Percentiles rank a stretch among this genome's conserved stretches.
Evolutionary conservation across 1,140 invertebrate species (phyloP).

Genomic region (Platorchestia sp.): DNA sequence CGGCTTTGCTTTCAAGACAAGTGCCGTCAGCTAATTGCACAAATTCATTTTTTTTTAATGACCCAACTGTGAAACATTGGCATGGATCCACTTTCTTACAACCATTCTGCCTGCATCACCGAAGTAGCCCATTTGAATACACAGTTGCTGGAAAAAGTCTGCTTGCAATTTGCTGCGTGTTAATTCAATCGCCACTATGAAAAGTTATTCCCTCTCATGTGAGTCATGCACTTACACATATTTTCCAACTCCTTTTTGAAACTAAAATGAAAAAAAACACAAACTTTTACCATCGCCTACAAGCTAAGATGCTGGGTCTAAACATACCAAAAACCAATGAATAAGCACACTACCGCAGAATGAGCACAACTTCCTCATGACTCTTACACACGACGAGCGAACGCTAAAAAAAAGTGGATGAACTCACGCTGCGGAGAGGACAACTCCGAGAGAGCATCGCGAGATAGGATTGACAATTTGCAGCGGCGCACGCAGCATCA

Average conservation of each 20-base stretch:
- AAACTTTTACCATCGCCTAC: neutral
- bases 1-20: no score
- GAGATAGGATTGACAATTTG: neutral
- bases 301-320: neutral
- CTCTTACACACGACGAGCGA: no score
- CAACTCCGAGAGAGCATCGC: neutral
- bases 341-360: no score
- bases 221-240: neutral
- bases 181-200: neutral
- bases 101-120: neutral
- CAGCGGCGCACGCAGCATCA: neutral
- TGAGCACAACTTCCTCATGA: no score
- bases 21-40: no score
- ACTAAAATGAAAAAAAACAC: neutral
- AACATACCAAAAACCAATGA: neutral
- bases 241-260: neutral
- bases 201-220: neutral
- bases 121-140: neutral
- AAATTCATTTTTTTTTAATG: neutral
- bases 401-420: no score
- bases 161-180: neutral
- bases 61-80: neutral
- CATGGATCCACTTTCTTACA: neutral
- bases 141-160: neutral
- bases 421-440: neutral